Percentiles rank a stretch among this genome's conserved stretches.
Conservation (phyloP, 2,888 invertebrate species). For the Lasius platythorax region DNA sequence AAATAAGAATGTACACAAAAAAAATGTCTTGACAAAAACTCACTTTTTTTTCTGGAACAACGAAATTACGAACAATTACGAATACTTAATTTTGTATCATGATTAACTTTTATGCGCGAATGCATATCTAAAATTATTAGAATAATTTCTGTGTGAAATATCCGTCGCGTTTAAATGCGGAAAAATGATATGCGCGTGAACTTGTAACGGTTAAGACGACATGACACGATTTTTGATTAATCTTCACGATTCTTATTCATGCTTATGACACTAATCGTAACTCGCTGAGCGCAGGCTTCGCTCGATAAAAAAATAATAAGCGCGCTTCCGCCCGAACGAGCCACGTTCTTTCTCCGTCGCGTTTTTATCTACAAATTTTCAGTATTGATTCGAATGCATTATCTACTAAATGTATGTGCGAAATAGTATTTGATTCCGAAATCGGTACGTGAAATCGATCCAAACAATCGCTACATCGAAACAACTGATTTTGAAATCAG, state of each 20-base stretch:
- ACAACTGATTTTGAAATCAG: conserved; percentile 13
- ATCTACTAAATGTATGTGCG: conserved; percentile 18
- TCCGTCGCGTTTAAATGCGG: not conserved
- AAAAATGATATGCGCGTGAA: not conserved
- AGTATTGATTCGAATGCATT: conserved; percentile 34
- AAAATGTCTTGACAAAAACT: not conserved
- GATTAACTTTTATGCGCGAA: conserved; percentile 11
- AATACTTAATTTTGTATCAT: not conserved
- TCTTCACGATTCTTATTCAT: conserved; percentile 15
- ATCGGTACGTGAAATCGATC: not conserved
- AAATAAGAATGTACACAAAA: not conserved
- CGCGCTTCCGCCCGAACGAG: conserved; percentile 20
- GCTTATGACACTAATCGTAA: conserved; percentile 37
- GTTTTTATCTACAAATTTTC: conserved; percentile 55
- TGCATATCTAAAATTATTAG: not conserved
- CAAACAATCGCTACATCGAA: not conserved
- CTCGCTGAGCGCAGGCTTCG: conserved; percentile 18
- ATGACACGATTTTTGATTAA: conserved; percentile 51
- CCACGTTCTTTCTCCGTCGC: conserved; percentile 22
- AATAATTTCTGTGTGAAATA: not conserved
- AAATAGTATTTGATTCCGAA: conserved; percentile 16
- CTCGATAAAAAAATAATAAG: conserved; percentile 22
- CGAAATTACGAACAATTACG: not conserved
- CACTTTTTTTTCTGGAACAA: not conserved
- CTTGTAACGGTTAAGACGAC: conserved; percentile 32